phyloP scores from a whole-genome alignment of 2,113 vertebrate species.

The Pluvianellus socialis region DNA sequence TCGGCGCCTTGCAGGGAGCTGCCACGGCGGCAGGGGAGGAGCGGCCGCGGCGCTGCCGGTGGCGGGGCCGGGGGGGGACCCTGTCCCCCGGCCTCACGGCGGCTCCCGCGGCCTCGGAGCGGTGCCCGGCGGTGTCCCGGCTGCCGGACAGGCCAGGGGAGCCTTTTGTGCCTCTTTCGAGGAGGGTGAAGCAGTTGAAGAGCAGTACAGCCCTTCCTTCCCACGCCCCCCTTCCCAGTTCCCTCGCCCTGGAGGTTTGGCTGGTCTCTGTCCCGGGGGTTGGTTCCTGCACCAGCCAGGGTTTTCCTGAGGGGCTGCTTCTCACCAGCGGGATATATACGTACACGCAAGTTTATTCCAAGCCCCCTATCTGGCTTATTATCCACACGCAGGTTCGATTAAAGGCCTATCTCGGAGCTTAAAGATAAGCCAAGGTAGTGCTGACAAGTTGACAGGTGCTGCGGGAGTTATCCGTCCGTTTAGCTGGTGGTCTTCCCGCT shows the following conservation, averaged over 20 bases:
- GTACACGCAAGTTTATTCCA: rapidly evolving
- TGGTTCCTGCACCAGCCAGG: neutral
- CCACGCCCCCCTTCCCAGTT: rapidly evolving
- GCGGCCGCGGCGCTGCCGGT: neutral
- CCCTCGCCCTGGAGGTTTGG: neutral
- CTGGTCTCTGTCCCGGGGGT: rapidly evolving
- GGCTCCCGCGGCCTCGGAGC: neutral
- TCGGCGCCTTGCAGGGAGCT: neutral
- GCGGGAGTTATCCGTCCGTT: rapidly evolving
- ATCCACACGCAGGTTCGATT: rapidly evolving
- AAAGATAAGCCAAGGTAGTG: neutral
- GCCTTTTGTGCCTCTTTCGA: neutral
- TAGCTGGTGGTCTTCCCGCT: neutral
- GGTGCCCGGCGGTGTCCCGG: rapidly evolving
- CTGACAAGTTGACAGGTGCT: neutral
- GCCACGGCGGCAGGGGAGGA: slow-evolving; percentile 24
- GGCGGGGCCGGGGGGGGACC: too few species aligned
- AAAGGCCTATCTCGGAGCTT: rapidly evolving
- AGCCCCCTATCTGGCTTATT: neutral
- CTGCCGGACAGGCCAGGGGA: neutral
- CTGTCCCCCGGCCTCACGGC: neutral
- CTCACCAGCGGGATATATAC: rapidly evolving
- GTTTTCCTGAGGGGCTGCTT: neutral
- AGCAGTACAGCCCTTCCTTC: too few species aligned
- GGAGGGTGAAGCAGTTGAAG: rapidly evolving